Conservation (phyloP, 2,113 vertebrate genomes). For the Marmota flaviventris region DNA sequence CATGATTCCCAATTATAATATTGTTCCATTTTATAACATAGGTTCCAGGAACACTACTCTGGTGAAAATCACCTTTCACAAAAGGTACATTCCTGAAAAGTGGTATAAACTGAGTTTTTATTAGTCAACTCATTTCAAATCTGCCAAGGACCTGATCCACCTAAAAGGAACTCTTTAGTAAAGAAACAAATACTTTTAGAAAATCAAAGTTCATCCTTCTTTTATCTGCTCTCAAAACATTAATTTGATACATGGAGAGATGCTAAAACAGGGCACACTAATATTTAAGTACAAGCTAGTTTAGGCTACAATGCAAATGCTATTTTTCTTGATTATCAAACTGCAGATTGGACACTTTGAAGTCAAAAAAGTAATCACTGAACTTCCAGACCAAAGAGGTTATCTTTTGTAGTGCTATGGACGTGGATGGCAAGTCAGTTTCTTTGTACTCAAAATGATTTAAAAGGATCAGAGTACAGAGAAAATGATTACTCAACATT, state of each 20-base stretch:
- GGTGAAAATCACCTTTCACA: constrained; percentile 53
- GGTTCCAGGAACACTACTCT: constrained; percentile 39
- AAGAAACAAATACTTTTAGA: constrained; percentile 45
- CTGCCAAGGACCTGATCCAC: neutral
- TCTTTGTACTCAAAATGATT: constrained; percentile 54
- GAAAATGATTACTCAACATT: constrained; percentile 48
- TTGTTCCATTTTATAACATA: neutral
- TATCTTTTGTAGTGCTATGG: constrained; percentile 22
- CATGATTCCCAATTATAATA: constrained; percentile 41
- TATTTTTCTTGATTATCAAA: constrained; percentile 48
- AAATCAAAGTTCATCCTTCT: constrained; percentile 52
- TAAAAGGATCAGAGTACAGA: constrained; percentile 48
- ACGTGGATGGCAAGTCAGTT: constrained; percentile 32
- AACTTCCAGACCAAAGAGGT: constrained; percentile 16
- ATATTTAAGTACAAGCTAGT: constrained; percentile 59
- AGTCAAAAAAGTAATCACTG: constrained; percentile 41
- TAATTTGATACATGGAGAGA: neutral
- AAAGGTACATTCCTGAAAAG: constrained; percentile 56
- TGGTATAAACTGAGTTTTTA: constrained; percentile 46
- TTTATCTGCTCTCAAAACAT: constrained; percentile 53
- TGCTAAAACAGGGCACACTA: neutral
- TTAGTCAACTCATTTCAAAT: constrained; percentile 24
- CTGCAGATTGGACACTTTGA: constrained; percentile 35
- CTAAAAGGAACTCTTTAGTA: constrained; percentile 27
- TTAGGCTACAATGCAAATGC: neutral